Percentiles rank a stretch among this genome's conserved stretches.
These are phyloP conservation scores for Chrosomus eos DNA, from an alignment of 2,797 vertebrate genomes.

Conservation along the genomic window DNA sequence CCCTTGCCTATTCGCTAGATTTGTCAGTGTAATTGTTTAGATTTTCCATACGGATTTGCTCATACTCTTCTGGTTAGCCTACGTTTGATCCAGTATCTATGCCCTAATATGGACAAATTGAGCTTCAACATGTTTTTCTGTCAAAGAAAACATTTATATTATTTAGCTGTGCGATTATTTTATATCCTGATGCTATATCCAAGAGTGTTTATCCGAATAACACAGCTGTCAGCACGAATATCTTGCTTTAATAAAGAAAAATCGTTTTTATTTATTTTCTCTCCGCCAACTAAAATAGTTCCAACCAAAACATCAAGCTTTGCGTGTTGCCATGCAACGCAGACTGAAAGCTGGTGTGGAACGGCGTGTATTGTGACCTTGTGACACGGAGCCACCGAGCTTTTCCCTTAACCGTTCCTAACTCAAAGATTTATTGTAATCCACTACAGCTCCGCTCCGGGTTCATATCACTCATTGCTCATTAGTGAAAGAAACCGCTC, in stretches of 20 bases:
- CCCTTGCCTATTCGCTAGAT: conserved; percentile 1
- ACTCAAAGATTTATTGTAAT: background rate
- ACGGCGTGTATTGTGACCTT: background rate
- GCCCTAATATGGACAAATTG: conserved; percentile 55
- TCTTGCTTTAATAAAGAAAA: background rate
- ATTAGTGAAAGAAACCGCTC: background rate
- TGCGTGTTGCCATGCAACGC: conserved; percentile 3
- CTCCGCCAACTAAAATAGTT: background rate
- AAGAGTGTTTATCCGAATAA: background rate
- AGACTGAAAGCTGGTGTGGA: background rate
- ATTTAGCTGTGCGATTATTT: background rate
- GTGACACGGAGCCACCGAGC: background rate
- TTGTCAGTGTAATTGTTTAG: conserved; percentile 33
- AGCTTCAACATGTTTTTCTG: conserved; percentile 7
- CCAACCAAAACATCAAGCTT: background rate
- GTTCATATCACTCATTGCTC: background rate
- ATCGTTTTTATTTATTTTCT: background rate
- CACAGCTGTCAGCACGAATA: background rate
- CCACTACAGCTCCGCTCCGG: background rate
- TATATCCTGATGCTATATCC: background rate
- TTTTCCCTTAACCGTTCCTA: background rate
- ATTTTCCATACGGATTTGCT: conserved; percentile 31
- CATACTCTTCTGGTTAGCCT: background rate
- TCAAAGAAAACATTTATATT: background rate
- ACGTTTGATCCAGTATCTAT: conserved; percentile 18